These are phyloP conservation scores for Poeciliopsis turneri DNA, from an alignment of 2,797 vertebrate species.

Conservation along the genomic window DNA sequence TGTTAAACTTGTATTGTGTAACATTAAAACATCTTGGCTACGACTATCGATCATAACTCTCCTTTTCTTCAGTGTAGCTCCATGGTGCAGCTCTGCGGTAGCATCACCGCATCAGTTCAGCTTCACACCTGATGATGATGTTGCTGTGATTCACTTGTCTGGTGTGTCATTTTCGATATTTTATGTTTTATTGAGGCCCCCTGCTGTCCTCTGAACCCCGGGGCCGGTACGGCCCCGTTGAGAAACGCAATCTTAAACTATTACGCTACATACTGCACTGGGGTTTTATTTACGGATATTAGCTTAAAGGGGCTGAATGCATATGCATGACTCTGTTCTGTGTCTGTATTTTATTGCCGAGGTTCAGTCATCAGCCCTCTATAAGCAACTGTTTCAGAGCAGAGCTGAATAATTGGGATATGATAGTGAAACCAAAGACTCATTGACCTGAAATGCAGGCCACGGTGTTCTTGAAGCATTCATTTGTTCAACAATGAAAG, in stretches of 20 bases:
- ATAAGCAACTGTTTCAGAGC: background rate
- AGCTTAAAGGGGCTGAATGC: background rate
- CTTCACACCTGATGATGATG: no score
- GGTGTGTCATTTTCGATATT: no score
- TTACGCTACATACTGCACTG: background rate
- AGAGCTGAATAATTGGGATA: slow-evolving; percentile 8
- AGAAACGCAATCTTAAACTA: background rate
- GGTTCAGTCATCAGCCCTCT: background rate
- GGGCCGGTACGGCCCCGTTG: no score
- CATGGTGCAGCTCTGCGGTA: no score
- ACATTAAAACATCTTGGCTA: no score
- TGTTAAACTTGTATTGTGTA: no score
- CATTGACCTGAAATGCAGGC: slow-evolving; percentile 61
- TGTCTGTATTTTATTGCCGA: background rate
- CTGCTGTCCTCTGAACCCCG: no score
- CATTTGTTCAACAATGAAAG: slow-evolving; percentile 18
- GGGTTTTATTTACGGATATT: background rate
- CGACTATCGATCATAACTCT: no score
- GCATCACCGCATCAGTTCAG: no score
- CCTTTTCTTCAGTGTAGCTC: no score
- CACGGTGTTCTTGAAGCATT: slow-evolving; percentile 63
- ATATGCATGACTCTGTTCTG: background rate
- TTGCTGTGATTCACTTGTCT: no score
- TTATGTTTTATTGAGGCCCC: no score
- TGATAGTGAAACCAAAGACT: slow-evolving; percentile 22